Percentiles rank a stretch among this genome's conserved stretches.
Conservation (phyloP, 92 coral and sea anemone genomes). For the Parazoanthus swiftii region DNA sequence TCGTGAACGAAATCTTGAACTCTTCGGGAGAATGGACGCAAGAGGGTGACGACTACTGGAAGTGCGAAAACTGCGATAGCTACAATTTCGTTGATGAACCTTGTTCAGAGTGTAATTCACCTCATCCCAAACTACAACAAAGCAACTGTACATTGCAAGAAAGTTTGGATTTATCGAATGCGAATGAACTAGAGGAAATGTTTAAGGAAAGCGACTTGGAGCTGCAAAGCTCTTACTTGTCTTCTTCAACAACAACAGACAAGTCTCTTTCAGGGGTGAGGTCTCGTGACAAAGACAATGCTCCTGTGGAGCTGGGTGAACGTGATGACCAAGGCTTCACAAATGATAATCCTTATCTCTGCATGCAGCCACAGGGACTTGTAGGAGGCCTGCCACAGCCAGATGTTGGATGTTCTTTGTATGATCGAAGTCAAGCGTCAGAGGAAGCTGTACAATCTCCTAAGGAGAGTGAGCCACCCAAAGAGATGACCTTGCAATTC, state of each 20-base stretch:
- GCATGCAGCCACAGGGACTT: neutral
- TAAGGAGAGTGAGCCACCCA: conserved; percentile 42
- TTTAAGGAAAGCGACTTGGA: conserved; percentile 13
- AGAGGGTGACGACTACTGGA: conserved; percentile 63
- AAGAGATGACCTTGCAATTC: conserved; percentile 70
- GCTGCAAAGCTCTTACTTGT: conserved; percentile 26
- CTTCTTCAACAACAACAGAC: conserved; percentile 25
- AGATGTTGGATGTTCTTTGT: neutral
- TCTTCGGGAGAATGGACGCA: conserved; percentile 49
- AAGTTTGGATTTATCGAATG: conserved; percentile 4
- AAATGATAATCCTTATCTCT: conserved; percentile 20
- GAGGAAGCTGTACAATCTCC: neutral
- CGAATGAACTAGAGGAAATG: conserved; percentile 23
- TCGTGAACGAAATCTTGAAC: conserved; percentile 20
- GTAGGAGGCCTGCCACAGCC: neutral
- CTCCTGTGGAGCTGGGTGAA: neutral
- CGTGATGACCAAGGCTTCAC: neutral
- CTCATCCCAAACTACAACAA: neutral
- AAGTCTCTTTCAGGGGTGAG: neutral
- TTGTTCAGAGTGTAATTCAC: conserved; percentile 24
- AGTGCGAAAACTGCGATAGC: conserved; percentile 53
- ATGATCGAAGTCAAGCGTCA: neutral
- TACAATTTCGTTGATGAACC: conserved; percentile 46
- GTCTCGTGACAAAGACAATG: neutral
- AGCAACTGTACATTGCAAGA: neutral